These are phyloP conservation scores for Tiliacea aurago DNA, from an alignment of 2,888 invertebrate genomes.

Conservation along the genomic window DNA sequence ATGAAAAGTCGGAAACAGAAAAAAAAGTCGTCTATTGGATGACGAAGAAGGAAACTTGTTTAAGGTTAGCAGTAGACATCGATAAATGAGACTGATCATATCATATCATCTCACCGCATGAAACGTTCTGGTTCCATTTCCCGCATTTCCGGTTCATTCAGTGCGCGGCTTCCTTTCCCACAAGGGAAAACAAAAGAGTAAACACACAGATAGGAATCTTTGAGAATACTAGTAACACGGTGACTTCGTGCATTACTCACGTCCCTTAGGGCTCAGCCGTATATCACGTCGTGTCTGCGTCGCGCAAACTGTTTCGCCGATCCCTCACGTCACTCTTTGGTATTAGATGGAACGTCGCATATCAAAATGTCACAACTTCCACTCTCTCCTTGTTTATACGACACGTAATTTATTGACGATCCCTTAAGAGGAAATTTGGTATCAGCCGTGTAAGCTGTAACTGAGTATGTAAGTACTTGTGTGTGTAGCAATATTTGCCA, in stretches of 20 bases:
- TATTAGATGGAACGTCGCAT: constrained; percentile 54
- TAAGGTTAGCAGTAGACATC: background rate
- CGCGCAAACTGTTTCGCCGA: constrained; percentile 44
- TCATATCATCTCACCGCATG: constrained; percentile 9
- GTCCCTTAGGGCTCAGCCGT: constrained; percentile 32
- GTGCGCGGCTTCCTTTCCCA: constrained; percentile 7
- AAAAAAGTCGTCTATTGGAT: too few species aligned
- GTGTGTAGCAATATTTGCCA: constrained; percentile 20
- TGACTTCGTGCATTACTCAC: constrained; percentile 48
- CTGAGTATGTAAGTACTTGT: background rate
- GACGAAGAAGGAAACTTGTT: constrained; percentile 1
- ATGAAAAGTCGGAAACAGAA: too few species aligned
- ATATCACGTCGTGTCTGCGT: constrained; percentile 22
- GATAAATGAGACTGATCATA: constrained; percentile 3
- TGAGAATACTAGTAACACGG: constrained; percentile 32
- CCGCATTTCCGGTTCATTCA: constrained; percentile 17
- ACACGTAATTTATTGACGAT: constrained; percentile 54
- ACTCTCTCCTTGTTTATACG: constrained; percentile 46
- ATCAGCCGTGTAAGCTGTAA: constrained; percentile 13
- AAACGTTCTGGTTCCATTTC: constrained; percentile 37
- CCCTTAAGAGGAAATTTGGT: constrained; percentile 47
- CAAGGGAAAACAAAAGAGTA: constrained; percentile 38
- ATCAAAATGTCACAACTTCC: constrained; percentile 55
- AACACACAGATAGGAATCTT: constrained; percentile 40
- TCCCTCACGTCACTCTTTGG: constrained; percentile 50